A percentile compares a stretch with the other conserved stretches of the same genome.
These are phyloP conservation scores for Copidosoma floridanum DNA, from an alignment of 1,140 invertebrate genomes.

Conservation along the genomic window DNA sequence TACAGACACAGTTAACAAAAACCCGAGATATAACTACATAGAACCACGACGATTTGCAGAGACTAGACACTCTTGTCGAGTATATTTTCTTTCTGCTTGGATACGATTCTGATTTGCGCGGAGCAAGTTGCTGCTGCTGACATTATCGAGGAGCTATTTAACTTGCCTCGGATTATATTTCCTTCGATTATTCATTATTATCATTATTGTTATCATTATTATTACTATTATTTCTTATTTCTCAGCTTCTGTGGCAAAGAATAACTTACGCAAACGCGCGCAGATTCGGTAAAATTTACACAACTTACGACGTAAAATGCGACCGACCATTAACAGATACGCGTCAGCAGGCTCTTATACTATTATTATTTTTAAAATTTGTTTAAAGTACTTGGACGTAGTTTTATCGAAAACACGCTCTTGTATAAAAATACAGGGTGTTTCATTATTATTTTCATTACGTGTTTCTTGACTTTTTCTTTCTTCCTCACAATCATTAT, in stretches of 20 bases:
- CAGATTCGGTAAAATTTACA: constrained; percentile 22
- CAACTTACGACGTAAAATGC: constrained; percentile 23
- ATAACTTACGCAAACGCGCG: constrained; percentile 17
- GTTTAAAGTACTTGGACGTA: constrained; percentile 30
- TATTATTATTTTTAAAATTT: constrained; percentile 4
- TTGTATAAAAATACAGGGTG: constrained; percentile 30
- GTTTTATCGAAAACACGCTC: constrained; percentile 27
- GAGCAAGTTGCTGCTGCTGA: constrained; percentile 22
- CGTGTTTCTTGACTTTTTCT: no score
- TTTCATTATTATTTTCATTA: constrained; percentile 28
- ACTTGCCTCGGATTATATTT: no score
- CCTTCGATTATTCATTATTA: background rate
- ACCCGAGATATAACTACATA: constrained; percentile 24
- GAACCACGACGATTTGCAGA: constrained; percentile 29
- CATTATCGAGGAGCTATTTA: constrained; percentile 17
- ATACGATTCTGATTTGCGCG: constrained; percentile 23
- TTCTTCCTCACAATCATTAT: constrained; percentile 1
- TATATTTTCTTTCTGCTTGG: constrained; percentile 28
- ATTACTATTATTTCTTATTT: constrained; percentile 1
- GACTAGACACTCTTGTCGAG: constrained; percentile 29
- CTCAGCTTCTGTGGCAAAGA: constrained; percentile 3
- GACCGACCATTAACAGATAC: constrained; percentile 18
- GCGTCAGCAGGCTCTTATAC: constrained; percentile 20
- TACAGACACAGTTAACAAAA: constrained; percentile 24
- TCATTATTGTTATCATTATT: background rate